These are phyloP conservation scores for Ctenopoma multispine DNA, from an alignment of 2,797 vertebrate genomes.

Conservation along the genomic window DNA sequence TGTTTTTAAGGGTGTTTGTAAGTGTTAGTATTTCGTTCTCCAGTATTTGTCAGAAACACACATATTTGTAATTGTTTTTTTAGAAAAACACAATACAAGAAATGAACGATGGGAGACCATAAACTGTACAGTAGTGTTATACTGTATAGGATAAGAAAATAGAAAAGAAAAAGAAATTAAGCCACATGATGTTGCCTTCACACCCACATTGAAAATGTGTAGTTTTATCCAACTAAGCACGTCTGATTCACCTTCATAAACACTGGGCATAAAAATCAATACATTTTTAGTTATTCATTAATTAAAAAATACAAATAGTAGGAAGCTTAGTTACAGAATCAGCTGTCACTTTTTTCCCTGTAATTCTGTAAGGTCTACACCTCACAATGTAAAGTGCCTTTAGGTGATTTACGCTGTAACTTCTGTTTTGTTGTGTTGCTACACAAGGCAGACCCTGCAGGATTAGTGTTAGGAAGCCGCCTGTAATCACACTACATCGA, in stretches of 20 bases:
- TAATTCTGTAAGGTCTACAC: no score
- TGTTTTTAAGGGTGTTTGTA: no score
- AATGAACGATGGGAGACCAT: neutral
- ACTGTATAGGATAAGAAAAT: no score
- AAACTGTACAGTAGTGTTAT: neutral
- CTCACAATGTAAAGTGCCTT: no score
- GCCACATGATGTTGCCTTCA: neutral
- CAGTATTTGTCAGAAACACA: neutral
- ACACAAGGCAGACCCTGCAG: neutral
- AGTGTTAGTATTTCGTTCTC: neutral
- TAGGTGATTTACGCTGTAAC: no score
- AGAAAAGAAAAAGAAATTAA: no score
- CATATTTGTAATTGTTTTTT: neutral
- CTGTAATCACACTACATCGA: conserved; percentile 14
- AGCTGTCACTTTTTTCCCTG: no score
- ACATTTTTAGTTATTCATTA: no score
- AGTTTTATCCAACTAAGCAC: neutral
- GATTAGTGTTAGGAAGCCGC: conserved; percentile 23
- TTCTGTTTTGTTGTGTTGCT: conserved; percentile 9
- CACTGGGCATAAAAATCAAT: no score
- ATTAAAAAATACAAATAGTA: no score
- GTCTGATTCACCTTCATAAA: no score
- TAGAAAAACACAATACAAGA: neutral
- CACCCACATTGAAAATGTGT: neutral
- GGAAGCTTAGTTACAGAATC: no score